phyloP scores from a whole-genome alignment of 2,113 vertebrate genomes.

The Limnothrissa miodon region DNA sequence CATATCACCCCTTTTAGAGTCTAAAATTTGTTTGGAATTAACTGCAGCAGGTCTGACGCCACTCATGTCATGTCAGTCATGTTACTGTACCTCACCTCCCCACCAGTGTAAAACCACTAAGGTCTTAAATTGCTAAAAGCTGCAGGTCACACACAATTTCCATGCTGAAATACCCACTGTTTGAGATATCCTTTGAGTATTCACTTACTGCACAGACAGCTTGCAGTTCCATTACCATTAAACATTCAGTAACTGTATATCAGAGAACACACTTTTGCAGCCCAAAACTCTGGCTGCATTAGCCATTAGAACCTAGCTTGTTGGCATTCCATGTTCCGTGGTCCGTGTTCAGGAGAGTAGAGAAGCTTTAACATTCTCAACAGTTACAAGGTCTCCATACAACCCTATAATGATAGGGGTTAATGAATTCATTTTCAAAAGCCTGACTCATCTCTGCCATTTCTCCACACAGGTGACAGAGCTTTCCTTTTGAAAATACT shows the following conservation, averaged over 20 bases:
- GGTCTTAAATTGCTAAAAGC: neutral
- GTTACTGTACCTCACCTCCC: neutral
- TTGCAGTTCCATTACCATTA: neutral
- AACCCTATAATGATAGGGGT: neutral
- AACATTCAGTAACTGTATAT: neutral
- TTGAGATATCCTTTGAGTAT: neutral
- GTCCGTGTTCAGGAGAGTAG: neutral
- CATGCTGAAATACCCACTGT: neutral
- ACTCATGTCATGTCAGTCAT: neutral
- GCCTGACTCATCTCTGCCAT: neutral
- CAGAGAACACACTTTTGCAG: neutral
- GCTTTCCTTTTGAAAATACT: neutral
- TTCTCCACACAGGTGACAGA: neutral
- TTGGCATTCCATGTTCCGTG: neutral
- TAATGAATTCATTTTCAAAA: neutral
- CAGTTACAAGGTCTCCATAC: neutral
- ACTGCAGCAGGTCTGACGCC: neutral
- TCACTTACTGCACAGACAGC: neutral
- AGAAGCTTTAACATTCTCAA: neutral
- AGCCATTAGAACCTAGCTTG: neutral
- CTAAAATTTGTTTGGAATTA: neutral
- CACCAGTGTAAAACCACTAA: neutral
- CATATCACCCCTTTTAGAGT: neutral
- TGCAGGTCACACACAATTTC: neutral
- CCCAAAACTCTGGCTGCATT: neutral